Evolutionary conservation across 2,113 vertebrate genomes (phyloP).

Genomic region (Scopus umbretta): DNA sequence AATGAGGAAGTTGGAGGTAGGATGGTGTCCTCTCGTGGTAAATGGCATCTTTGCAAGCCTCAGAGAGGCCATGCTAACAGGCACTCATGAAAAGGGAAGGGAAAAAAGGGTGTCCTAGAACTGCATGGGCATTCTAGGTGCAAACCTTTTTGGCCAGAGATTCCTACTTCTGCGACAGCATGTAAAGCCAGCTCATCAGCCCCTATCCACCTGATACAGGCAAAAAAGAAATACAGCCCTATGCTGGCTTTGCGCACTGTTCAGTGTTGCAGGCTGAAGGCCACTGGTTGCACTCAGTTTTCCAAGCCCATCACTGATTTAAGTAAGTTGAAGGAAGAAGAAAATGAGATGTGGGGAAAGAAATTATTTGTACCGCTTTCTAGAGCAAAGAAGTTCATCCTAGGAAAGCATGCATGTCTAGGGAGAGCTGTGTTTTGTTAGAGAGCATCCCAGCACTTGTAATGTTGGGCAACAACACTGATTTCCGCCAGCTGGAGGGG

Average conservation of each 20-base stretch:
- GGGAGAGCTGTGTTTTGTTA: background rate
- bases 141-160: background rate
- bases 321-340: background rate
- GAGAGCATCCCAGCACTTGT: background rate
- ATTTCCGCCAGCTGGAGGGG: background rate
- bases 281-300: fast-evolving
- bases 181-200: background rate
- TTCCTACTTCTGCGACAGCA: fast-evolving
- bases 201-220: fast-evolving
- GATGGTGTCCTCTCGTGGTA: constrained; percentile 71
- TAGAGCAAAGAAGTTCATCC: background rate
- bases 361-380: background rate
- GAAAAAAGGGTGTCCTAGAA: background rate
- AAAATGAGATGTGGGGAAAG: background rate
- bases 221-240: background rate
- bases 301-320: background rate
- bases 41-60: constrained; percentile 10
- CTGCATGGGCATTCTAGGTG: background rate
- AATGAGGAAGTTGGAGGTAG: constrained; percentile 52
- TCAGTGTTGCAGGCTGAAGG: background rate
- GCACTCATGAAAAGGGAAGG: background rate
- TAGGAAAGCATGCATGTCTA: fast-evolving
- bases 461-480: background rate
- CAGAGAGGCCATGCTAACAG: background rate
- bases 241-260: fast-evolving